A percentile compares a stretch with the other conserved stretches of the same genome.
phyloP scores from a whole-genome alignment of 2,888 invertebrate genomes.

The Neoscelio sp. region DNA sequence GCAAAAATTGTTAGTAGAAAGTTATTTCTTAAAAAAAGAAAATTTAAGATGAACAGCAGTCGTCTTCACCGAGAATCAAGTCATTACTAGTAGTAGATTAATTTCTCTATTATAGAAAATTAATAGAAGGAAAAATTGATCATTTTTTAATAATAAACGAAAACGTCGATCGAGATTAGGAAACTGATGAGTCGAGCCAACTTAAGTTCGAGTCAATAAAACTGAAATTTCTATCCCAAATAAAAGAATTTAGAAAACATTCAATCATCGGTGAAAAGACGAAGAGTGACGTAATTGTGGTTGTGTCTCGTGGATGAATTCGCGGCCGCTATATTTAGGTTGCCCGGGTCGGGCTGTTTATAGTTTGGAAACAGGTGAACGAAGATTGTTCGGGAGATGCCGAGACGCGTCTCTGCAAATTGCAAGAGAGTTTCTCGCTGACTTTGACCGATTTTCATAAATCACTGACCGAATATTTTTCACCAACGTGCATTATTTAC shows the following conservation, averaged over 20 bases:
- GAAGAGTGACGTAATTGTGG: slow-evolving; percentile 63
- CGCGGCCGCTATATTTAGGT: slow-evolving; percentile 81
- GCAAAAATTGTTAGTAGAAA: too few relatives aligned
- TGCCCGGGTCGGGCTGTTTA: slow-evolving; percentile 81
- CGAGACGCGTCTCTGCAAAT: slow-evolving; percentile 70
- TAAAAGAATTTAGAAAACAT: slow-evolving; percentile 27
- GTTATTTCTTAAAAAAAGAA: too few relatives aligned
- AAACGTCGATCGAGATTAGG: too few relatives aligned
- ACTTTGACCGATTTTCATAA: slow-evolving; percentile 82
- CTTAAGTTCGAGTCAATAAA: not conserved
- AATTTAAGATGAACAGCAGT: too few relatives aligned
- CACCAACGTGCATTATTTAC: slow-evolving; percentile 36
- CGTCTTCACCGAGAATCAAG: too few relatives aligned
- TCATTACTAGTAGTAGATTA: too few relatives aligned
- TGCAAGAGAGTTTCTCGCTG: slow-evolving; percentile 73
- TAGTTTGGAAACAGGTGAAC: slow-evolving; percentile 82
- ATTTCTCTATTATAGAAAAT: too few relatives aligned
- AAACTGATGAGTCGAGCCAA: too few relatives aligned
- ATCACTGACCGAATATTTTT: slow-evolving; percentile 65
- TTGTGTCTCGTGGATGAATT: slow-evolving; percentile 79
- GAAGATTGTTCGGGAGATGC: slow-evolving; percentile 60
- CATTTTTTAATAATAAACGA: too few relatives aligned
- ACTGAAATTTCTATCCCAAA: not conserved
- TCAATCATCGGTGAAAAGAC: slow-evolving; percentile 29
- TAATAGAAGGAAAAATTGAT: too few relatives aligned